phyloP scores from a whole-genome alignment of 2,113 vertebrate genomes.

The Lepus europaeus region DNA sequence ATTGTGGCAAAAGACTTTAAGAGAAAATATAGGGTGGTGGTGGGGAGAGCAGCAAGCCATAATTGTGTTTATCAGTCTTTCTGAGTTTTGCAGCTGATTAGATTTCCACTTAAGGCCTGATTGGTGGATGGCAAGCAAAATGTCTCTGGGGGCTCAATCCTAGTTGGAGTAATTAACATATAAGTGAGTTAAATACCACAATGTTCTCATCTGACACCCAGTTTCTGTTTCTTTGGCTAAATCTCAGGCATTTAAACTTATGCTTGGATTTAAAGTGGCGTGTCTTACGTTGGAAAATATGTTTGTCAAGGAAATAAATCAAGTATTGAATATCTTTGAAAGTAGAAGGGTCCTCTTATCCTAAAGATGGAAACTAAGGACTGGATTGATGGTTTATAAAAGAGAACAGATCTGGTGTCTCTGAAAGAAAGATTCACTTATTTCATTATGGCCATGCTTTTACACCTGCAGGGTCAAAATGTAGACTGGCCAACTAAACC shows the following conservation, averaged over 20 bases:
- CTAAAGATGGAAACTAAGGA: conserved; percentile 26
- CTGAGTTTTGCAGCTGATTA: conserved; percentile 48
- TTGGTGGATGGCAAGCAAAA: conserved; percentile 38
- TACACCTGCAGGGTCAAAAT: not conserved
- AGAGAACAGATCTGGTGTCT: not conserved
- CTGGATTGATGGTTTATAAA: conserved; percentile 17
- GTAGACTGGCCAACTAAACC: not conserved
- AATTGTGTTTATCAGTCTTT: conserved; percentile 5
- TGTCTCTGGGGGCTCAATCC: conserved; percentile 30
- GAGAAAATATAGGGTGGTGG: not conserved
- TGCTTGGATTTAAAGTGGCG: conserved; percentile 70
- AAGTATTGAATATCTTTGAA: conserved; percentile 58
- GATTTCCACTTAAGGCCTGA: conserved; percentile 44
- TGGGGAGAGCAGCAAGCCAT: not conserved
- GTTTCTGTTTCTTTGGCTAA: conserved; percentile 64
- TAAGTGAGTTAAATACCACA: conserved; percentile 48
- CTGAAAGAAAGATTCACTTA: not conserved
- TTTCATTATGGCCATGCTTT: not conserved
- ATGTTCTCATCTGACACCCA: conserved; percentile 62
- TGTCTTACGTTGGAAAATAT: conserved; percentile 64
- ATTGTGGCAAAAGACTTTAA: not conserved
- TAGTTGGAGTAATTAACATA: conserved; percentile 65
- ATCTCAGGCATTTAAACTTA: conserved; percentile 68
- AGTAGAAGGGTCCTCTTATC: conserved; percentile 50
- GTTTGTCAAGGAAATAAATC: conserved; percentile 66